Evolutionary conservation across 2,888 invertebrate genomes (phyloP), one percentile per base, ranked within the genome.

Genomic region (Axea sp.): DNA sequence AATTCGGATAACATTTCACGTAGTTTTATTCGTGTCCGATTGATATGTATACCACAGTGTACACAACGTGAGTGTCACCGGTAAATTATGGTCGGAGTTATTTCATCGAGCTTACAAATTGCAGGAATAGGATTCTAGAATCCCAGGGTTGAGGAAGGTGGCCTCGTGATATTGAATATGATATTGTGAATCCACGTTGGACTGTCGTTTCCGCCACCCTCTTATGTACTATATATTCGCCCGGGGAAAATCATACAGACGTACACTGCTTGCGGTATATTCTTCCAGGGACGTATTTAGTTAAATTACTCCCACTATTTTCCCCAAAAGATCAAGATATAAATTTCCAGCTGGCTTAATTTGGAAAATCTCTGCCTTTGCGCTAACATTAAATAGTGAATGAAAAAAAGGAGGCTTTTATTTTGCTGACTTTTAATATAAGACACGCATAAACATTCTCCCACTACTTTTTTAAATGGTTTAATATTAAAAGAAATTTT

Each of bases 91-190:
- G 79, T 78, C 68, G 47, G 78, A 81, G 82, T 83, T 84, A 83
- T 84, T 82, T 72, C 64, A 49, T 41, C 81, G 74, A 78, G 80
- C 75, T 75, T 78, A 80, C 80, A 55, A 49, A 53, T 51, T 69
- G 31, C 39, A 24, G 30, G 57, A 35, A 31, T 41, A 12, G 37
- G 43, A 17, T 30, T 12, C 37, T n/a, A 30, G 14, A 26, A 60
- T 47, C 67, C 45, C 31, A 51, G 57, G 51, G 39, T 33, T 55
- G 43, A 69, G 59, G 35, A 67, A 69, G 39, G 74, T 76, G 78
- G 80, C 77, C 79, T 78, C 76, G 75, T 81, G 80, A 84, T 83
- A 85, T 84, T 83, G 82, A 84, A 85, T 83, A 82, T 80, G 82
- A 83, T 84, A 82, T 83, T 81, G 81, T 78, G 76, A 79, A 83